Evolutionary conservation across 2,797 vertebrate genomes (phyloP), one percentile per base, ranked within the genome.

Genomic region (Bufotes viridis): DNA sequence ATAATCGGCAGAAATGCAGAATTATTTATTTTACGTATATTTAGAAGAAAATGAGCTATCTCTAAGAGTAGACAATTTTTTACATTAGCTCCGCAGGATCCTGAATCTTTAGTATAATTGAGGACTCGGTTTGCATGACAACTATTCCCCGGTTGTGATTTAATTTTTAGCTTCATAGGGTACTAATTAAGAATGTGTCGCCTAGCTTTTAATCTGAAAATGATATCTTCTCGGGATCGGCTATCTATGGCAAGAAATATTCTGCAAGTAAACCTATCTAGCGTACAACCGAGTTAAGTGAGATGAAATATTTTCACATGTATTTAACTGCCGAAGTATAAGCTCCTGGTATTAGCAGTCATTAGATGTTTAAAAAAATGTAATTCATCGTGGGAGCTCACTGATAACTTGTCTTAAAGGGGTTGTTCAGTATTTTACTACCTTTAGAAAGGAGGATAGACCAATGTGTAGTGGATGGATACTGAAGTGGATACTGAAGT

Each of bases 171-270:
- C 85, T 89, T 87, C 85, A 87, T 87, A 87, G 88, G 88, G 82
- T 87, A 89, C 85, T 89, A 87, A 89, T 89, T 89, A 87, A 82
- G 85, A 87, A 89, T 89, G 81, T 80, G 85, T 76, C 80, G 85
- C 81, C 81, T 74, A 58, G 81, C 85, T 89, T 89, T 89, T 84
- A 89, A 89, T 87, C 88, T 89, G 88, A 89, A 89, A 89, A 89
- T 89, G 88, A 89, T 89, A 89, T 89, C 85, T 87, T 84, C 75
- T 89, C 85, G 17, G 81, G 78, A 82, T 89, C 84, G 85, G 88
- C 81, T 89, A 89, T 89, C 85, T 29, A 72, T 87, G 79, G 83
- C 65, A 84, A 78, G 75, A 89, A 87, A 87, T 80, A 87, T 89
- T 87, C 85, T 7, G 85, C 74, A 87, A 89, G 87, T 89, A 89